Base-by-base conservation (phyloP, 2,888 invertebrate species). In the Latrodectus hesperus region DNA sequence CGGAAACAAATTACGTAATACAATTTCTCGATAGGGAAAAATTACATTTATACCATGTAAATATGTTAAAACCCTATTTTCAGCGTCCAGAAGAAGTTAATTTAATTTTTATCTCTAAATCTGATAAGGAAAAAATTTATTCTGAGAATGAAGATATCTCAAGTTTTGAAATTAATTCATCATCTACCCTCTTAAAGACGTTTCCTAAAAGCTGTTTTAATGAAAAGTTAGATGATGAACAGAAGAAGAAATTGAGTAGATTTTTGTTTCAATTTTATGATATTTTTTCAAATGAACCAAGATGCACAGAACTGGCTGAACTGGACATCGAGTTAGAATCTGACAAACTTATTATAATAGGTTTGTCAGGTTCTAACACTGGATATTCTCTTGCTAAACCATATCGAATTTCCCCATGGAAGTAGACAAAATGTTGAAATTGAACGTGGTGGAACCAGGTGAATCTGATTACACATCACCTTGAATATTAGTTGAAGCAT, bases 381-480 rank as follows among this genome's bases (percentile, higher is more conserved):
- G n/a, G n/a, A n/a, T n/a, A n/a, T n/a, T n/a, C n/a, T n/a, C n/a
- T n/a, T n/a, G n/a, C 38, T 1, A 84, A 65, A n/a, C 65, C 72
- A 38, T 84, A 84, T 67, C 9, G 38, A 49, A 52, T 65, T n/a
- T 72, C 84, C 10, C 52, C 51, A 51, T 17, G 65, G 84, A 84
- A 52, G 70, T 78, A 12, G 0, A 84, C 2, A 65, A 68, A 12
- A 78, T 73, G 67, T 16, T 84, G 5, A 52, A 64, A 3, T 17
- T 76, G n/a, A 68, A 76, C 17, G 52, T 83, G 16, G 70, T 77
- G 53, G 76, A 84, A 26, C 55, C 74, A 4, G 72, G 77, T 17
- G 72, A 77, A 26, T 84, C 84, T 22, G 77, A 77, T 17, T 77
- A 71, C 22, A 84, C 77, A 8, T 84, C 71, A 51, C 83, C 77